Evolutionary conservation across 2,113 vertebrate species (phyloP).

Genomic region (Anoplopoma fimbria): DNA sequence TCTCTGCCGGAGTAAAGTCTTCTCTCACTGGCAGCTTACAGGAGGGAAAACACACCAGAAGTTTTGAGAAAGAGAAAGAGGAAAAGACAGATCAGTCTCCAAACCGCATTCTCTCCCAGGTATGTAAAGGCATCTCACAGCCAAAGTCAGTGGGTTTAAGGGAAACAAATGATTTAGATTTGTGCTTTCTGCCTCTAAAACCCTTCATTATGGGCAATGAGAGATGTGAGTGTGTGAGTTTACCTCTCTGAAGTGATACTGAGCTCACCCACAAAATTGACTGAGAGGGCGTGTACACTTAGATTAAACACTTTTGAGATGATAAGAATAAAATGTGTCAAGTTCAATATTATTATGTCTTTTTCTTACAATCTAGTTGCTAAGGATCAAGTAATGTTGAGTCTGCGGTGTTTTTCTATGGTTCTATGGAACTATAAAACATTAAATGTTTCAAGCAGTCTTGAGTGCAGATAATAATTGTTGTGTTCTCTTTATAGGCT

Average conservation of each 20-base stretch:
- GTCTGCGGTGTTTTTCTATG: neutral
- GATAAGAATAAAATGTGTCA: neutral
- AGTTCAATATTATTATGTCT: neutral
- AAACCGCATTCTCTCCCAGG: conserved; percentile 60
- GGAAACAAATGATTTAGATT: conserved; percentile 47
- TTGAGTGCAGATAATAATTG: neutral
- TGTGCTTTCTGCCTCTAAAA: conserved; percentile 45
- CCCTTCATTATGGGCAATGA: conserved; percentile 58
- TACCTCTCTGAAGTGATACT: conserved; percentile 32
- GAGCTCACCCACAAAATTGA: conserved; percentile 14
- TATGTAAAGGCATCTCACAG: conserved; percentile 64
- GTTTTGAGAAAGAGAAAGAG: conserved; percentile 58
- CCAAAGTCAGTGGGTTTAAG: conserved; percentile 37
- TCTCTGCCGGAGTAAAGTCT: conserved; percentile 71
- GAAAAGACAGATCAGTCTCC: conserved; percentile 32
- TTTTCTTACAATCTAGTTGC: neutral
- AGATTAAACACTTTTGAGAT: neutral
- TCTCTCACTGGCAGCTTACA: conserved; percentile 72
- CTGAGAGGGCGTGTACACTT: conserved; percentile 19
- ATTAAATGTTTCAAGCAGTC: neutral
- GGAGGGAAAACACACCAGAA: conserved; percentile 75
- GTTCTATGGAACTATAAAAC: neutral
- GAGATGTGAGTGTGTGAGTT: conserved; percentile 42
- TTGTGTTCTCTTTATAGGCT: conserved; percentile 43
- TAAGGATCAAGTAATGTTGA: neutral